phyloP scores from a whole-genome alignment of 2,113 vertebrate genomes.

The Lycaon pictus region DNA sequence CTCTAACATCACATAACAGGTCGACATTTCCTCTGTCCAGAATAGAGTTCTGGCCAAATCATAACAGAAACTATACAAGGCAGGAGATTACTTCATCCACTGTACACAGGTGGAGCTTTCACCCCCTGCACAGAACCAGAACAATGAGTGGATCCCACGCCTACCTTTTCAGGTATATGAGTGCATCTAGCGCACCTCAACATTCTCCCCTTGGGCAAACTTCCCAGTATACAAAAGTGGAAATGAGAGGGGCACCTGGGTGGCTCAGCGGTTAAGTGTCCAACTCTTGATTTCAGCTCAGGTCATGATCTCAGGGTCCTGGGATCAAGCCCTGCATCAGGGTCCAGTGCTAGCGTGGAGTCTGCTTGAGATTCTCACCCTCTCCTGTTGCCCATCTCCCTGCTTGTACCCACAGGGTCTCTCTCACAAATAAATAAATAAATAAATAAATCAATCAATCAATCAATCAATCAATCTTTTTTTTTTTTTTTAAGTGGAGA shows the following conservation, averaged over 20 bases:
- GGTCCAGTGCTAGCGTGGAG: not conserved
- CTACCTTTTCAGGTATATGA: not conserved
- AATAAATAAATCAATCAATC: not conserved
- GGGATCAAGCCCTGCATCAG: not conserved
- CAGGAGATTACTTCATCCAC: not conserved
- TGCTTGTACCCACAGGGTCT: not conserved
- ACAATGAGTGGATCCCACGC: not conserved
- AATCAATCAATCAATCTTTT: not conserved
- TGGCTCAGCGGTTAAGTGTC: not conserved
- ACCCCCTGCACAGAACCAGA: not conserved
- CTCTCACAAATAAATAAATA: not conserved
- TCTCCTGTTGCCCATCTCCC: not conserved
- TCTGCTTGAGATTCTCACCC: not conserved
- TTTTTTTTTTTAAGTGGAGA: not conserved
- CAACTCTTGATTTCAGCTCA: not conserved
- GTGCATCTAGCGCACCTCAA: not conserved
- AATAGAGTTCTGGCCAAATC: not conserved
- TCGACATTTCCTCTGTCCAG: not conserved
- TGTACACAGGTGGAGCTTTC: accelerated
- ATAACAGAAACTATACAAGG: not conserved
- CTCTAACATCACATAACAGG: not conserved
- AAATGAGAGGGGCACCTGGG: not conserved
- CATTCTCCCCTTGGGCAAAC: not conserved
- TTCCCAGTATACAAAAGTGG: not conserved
- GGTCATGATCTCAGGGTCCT: not conserved